phyloP scores from a whole-genome alignment of 2,113 vertebrate genomes.

The Varanus komodoensis region DNA sequence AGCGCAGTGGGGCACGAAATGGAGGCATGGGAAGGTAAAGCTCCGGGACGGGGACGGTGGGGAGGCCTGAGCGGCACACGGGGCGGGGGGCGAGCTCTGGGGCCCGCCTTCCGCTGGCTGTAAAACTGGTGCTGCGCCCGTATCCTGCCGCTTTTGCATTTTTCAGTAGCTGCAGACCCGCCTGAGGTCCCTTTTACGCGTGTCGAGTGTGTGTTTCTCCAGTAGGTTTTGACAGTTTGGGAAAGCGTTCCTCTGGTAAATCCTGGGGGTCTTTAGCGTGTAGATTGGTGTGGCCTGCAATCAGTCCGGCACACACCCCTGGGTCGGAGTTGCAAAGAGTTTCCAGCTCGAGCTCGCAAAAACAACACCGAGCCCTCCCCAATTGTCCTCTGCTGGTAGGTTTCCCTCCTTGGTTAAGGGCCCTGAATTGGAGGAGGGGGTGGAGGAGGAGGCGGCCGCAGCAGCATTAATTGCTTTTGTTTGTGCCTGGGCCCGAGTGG shows the following conservation, averaged over 20 bases:
- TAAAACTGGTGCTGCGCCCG: not conserved
- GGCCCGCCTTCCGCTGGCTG: not conserved
- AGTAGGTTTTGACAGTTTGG: constrained; percentile 64
- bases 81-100: not conserved
- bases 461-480: not conserved
- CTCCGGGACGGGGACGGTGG: constrained; percentile 28
- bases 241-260: constrained; percentile 40
- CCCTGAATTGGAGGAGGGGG: rapidly evolving
- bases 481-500: constrained; percentile 46
- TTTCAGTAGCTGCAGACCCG: constrained; percentile 33
- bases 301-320: constrained; percentile 34
- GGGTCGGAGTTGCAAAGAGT: constrained; percentile 47
- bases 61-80: not conserved
- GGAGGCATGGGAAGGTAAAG: constrained; percentile 96
- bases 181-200: constrained; percentile 23
- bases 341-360: not conserved
- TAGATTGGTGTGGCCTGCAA: constrained; percentile 46
- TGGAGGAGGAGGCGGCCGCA: not conserved
- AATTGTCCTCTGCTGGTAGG: not conserved
- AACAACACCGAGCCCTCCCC: constrained; percentile 37
- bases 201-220: constrained; percentile 48
- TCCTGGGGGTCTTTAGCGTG: constrained; percentile 74
- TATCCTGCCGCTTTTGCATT: not conserved
- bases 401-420: not conserved
- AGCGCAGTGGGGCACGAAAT: constrained; percentile 88